Conservation (phyloP, 2,888 invertebrate species). For the Mactromeris polynyma region DNA sequence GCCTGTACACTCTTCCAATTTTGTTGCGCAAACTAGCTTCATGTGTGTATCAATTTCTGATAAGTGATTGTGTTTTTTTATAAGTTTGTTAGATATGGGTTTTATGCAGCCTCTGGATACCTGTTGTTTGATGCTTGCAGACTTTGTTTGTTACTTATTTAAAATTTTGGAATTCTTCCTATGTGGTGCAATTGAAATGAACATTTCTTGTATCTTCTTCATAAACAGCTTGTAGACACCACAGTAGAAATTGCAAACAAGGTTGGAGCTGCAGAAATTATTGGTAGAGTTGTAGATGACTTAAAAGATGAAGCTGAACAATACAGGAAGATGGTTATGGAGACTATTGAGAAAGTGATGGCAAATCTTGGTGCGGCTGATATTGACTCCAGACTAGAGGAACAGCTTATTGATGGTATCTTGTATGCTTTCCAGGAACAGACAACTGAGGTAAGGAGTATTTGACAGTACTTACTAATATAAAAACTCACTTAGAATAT, state of each 20-base stretch:
- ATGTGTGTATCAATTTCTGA: too few relatives aligned
- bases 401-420: constrained; percentile 99
- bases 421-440: constrained; percentile 99
- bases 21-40: too few relatives aligned
- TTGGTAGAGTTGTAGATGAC: constrained; percentile 99
- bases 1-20: too few relatives aligned
- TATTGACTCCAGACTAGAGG: constrained; percentile 98
- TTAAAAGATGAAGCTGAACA: constrained; percentile 99
- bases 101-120: too few relatives aligned
- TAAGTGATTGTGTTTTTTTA: too few relatives aligned
- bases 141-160: too few relatives aligned
- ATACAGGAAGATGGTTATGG: constrained; percentile 99
- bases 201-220: neutral
- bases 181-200: too few relatives aligned
- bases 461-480: too few relatives aligned
- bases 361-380: constrained; percentile 99
- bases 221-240: constrained; percentile 95
- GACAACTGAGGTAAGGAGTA: constrained; percentile 94
- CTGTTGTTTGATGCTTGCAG: too few relatives aligned
- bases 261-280: constrained; percentile 99
- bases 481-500: too few relatives aligned
- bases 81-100: too few relatives aligned
- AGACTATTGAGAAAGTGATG: constrained; percentile 99
- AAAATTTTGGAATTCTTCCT: too few relatives aligned
- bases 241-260: constrained; percentile 99